Conservation (phyloP, 1,140 invertebrate genomes). For the Hycleus phaleratus region DNA sequence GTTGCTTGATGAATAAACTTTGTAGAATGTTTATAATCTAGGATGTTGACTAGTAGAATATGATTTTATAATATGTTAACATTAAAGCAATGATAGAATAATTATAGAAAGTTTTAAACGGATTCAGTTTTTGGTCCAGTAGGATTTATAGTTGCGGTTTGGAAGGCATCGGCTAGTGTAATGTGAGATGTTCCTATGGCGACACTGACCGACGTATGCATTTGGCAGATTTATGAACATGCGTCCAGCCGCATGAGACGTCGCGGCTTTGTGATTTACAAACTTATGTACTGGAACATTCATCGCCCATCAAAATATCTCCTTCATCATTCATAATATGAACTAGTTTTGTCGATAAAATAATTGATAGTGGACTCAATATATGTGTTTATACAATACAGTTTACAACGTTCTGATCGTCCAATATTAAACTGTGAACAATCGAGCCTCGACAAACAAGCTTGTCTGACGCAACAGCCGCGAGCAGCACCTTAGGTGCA, state of each 20-base stretch:
- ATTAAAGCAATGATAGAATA: background rate
- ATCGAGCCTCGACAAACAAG: constrained; percentile 20
- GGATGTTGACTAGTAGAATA: background rate
- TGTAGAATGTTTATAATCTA: background rate
- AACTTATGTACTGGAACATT: background rate
- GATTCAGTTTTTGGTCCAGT: constrained; percentile 1
- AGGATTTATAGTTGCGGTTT: constrained; percentile 19
- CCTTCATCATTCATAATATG: background rate
- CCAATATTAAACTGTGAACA: constrained; percentile 21
- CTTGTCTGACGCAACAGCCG: constrained; percentile 22
- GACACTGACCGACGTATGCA: constrained; percentile 25
- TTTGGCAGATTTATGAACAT: constrained; percentile 27
- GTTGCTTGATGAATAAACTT: constrained; percentile 6
- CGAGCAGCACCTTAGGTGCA: constrained; percentile 30
- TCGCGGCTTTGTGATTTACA: constrained; percentile 14
- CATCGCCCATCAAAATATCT: background rate
- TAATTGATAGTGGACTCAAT: background rate
- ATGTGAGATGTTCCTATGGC: constrained; percentile 11
- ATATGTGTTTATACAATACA: background rate
- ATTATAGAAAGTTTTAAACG: constrained; percentile 12
- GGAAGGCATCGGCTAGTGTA: constrained; percentile 15
- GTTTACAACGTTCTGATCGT: constrained; percentile 12
- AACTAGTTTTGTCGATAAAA: background rate
- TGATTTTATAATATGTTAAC: constrained; percentile 3
- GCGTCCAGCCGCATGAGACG: constrained; percentile 15